A percentile compares a stretch with the other conserved stretches of the same genome.
Conservation (phyloP, 1,140 invertebrate genomes). For the Meteorus sp. region DNA sequence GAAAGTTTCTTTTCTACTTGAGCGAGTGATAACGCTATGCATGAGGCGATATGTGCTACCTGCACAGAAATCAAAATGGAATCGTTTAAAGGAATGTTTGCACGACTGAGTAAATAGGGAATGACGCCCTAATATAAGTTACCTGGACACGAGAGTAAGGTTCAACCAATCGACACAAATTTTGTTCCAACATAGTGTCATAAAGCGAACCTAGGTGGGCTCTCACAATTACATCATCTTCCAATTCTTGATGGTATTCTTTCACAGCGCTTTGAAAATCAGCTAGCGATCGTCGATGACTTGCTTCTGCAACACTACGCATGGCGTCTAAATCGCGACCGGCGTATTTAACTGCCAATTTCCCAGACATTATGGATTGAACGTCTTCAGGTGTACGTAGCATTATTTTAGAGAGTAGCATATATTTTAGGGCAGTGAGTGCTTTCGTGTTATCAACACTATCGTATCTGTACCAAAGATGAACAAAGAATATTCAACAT, state of each 20-base stretch:
- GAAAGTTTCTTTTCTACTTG: slow-evolving; percentile 98
- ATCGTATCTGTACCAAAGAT: slow-evolving; percentile 69
- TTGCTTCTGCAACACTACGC: slow-evolving; percentile 94
- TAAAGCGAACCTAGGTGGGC: slow-evolving; percentile 96
- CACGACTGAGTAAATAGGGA: background rate
- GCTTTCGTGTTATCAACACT: slow-evolving; percentile 92
- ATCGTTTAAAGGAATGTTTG: background rate
- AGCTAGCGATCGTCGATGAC: slow-evolving; percentile 92
- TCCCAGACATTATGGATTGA: slow-evolving; percentile 91
- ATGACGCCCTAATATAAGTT: slow-evolving; percentile 4
- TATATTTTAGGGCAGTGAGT: slow-evolving; percentile 94
- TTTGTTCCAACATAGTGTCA: slow-evolving; percentile 99
- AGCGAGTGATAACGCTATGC: slow-evolving; percentile 85
- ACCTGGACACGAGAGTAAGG: slow-evolving; percentile 97
- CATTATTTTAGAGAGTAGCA: slow-evolving; percentile 99
- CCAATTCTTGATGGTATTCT: slow-evolving; percentile 85
- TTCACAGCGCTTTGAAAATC: slow-evolving; percentile 91
- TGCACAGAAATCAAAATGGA: slow-evolving; percentile 36
- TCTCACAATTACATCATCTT: slow-evolving; percentile 94
- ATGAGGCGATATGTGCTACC: slow-evolving; percentile 79
- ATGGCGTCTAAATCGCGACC: slow-evolving; percentile 96
- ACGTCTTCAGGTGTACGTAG: slow-evolving; percentile 95
- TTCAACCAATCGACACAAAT: slow-evolving; percentile 97
- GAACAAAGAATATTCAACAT: slow-evolving; percentile 1
- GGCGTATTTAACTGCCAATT: slow-evolving; percentile 94